phyloP scores from a whole-genome alignment of 2,888 invertebrate species.

The Allophyes oxyacanthae region DNA sequence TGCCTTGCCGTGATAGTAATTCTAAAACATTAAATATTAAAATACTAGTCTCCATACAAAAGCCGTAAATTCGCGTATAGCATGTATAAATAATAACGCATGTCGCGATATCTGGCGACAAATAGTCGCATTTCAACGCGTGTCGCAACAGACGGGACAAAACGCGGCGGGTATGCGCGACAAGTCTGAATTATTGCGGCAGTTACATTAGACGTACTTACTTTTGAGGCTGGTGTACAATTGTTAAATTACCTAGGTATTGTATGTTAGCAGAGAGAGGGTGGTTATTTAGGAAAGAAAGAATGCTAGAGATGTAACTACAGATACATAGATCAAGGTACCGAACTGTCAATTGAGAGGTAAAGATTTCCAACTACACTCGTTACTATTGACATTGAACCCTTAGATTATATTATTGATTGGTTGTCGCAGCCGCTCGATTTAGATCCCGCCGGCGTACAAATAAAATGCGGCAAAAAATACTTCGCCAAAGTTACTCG shows the following conservation, averaged over 20 bases:
- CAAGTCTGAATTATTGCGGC: slow-evolving; percentile 50
- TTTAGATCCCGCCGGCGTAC: no score
- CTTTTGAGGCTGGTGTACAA: slow-evolving; percentile 23
- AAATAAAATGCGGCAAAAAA: no score
- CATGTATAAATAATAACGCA: slow-evolving; percentile 61
- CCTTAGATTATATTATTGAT: no score
- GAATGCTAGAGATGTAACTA: no score
- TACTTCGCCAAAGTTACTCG: no score
- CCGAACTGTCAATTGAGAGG: no score
- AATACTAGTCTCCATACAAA: slow-evolving; percentile 34
- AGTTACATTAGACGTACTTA: slow-evolving; percentile 37
- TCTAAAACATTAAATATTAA: slow-evolving; percentile 47
- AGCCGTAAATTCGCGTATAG: slow-evolving; percentile 48
- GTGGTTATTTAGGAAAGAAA: no score
- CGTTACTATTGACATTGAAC: no score
- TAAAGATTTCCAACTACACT: no score
- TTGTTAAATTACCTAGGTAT: background rate
- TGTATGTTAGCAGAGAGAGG: no score
- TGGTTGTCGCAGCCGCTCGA: no score
- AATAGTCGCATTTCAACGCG: slow-evolving; percentile 73
- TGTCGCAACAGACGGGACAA: slow-evolving; percentile 51
- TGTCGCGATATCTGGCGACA: slow-evolving; percentile 71
- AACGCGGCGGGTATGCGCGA: slow-evolving; percentile 58
- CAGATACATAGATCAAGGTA: no score
- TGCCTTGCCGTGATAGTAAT: slow-evolving; percentile 4